phyloP scores from a whole-genome alignment of 2,888 invertebrate genomes.

The Phlogophora meticulosa region DNA sequence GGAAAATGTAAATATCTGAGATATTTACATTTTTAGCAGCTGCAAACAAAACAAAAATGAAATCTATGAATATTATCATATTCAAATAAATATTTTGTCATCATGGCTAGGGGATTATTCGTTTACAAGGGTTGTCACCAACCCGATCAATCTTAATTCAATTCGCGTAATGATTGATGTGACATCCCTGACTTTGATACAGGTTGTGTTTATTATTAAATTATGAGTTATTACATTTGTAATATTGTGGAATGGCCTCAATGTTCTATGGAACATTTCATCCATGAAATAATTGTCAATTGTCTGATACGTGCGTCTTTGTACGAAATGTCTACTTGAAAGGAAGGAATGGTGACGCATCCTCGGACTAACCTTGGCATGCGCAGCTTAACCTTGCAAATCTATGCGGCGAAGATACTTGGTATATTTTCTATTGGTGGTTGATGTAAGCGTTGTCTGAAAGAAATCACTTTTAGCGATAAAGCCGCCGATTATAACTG shows the following conservation, averaged over 20 bases:
- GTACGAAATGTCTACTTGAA: background rate
- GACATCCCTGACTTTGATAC: constrained; percentile 8
- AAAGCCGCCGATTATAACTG: no score
- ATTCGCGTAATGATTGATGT: constrained; percentile 24
- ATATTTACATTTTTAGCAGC: no score
- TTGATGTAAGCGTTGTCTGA: no score
- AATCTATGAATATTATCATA: no score
- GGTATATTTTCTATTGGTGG: no score
- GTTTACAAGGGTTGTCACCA: constrained; percentile 16
- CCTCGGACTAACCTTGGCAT: background rate
- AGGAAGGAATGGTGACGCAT: background rate
- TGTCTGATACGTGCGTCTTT: background rate
- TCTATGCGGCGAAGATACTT: no score
- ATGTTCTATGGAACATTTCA: no score
- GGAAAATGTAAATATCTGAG: no score
- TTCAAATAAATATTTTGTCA: constrained; percentile 19
- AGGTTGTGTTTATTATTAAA: constrained; percentile 11
- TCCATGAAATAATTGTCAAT: no score
- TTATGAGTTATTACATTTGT: background rate
- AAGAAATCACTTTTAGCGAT: no score
- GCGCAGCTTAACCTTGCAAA: background rate
- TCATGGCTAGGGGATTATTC: constrained; percentile 3
- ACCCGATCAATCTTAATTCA: constrained; percentile 37
- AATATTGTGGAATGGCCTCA: no score
- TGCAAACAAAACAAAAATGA: no score